A percentile compares a stretch with the other conserved stretches of the same genome.
Conservation (phyloP, 2,113 vertebrate species). For the Stigmatopora nigra region DNA sequence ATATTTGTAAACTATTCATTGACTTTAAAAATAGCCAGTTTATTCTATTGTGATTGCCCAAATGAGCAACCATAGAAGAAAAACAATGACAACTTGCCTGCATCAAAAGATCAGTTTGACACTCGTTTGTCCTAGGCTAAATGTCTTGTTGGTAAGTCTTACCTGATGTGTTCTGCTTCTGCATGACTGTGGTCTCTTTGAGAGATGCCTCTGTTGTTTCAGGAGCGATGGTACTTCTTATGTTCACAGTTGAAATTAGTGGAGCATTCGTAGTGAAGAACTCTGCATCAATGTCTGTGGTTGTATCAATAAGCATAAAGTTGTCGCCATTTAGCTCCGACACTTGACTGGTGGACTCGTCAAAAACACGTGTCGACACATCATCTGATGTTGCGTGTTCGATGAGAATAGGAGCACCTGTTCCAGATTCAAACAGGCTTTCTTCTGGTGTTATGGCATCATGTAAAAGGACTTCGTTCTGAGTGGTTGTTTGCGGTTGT, state of each 20-base stretch:
- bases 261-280: slow-evolving; percentile 63
- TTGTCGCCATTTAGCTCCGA: slow-evolving; percentile 30
- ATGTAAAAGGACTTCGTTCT: slow-evolving; percentile 11
- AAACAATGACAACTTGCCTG: not conserved
- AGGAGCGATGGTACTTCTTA: slow-evolving; percentile 46
- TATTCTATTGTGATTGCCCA: too few species aligned
- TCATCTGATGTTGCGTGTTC: slow-evolving; percentile 59
- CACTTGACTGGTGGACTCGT: slow-evolving; percentile 29
- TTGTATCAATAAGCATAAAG: slow-evolving; percentile 37
- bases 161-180: slow-evolving; percentile 78
- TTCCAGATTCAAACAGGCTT: slow-evolving; percentile 5
- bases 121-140: not conserved
- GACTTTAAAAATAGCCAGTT: too few species aligned
- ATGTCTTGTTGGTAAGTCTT: slow-evolving; percentile 46
- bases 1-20: too few species aligned
- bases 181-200: slow-evolving; percentile 67
- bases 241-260: slow-evolving; percentile 36
- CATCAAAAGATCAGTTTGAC: too few species aligned
- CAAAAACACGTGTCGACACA: slow-evolving; percentile 62
- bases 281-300: slow-evolving; percentile 67
- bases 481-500: slow-evolving; percentile 1
- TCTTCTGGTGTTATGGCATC: slow-evolving; percentile 13
- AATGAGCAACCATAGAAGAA: too few species aligned
- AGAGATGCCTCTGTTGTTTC: slow-evolving; percentile 50
- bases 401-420: slow-evolving; percentile 38